phyloP scores from a whole-genome alignment of 2,113 vertebrate genomes.

The Halichoerus grypus region DNA sequence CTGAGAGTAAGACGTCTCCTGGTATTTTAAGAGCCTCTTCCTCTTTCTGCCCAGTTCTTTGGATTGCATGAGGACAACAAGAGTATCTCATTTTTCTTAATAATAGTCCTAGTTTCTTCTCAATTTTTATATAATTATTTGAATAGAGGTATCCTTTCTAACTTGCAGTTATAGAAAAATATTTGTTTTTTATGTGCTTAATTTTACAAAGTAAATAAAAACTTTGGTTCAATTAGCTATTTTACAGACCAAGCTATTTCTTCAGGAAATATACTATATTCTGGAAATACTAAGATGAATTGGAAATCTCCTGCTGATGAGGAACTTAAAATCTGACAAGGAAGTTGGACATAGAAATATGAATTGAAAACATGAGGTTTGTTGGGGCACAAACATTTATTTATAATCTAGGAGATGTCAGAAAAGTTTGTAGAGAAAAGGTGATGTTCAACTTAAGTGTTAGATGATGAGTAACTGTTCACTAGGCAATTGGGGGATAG shows the following conservation, averaged over 20 bases:
- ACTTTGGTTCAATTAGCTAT: not conserved
- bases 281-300: not conserved
- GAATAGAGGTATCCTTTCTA: not conserved
- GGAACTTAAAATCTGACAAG: not conserved
- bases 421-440: not conserved
- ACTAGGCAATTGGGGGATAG: not conserved
- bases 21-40: not conserved
- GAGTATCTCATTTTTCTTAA: not conserved
- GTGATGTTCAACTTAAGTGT: not conserved
- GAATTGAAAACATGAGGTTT: not conserved
- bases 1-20: not conserved
- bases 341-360: not conserved
- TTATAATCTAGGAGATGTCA: not conserved
- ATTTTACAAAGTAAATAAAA: not conserved
- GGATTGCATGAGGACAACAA: not conserved
- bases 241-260: not conserved
- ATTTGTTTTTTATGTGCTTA: slow-evolving; percentile 4
- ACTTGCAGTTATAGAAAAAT: not conserved
- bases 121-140: not conserved
- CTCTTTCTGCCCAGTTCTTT: not conserved
- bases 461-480: not conserved
- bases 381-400: not conserved
- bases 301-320: not conserved
- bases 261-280: not conserved
- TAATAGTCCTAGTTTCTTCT: not conserved